Base-by-base conservation (phyloP, 1,140 invertebrate species). In the Teleopsis dalmanni region DNA sequence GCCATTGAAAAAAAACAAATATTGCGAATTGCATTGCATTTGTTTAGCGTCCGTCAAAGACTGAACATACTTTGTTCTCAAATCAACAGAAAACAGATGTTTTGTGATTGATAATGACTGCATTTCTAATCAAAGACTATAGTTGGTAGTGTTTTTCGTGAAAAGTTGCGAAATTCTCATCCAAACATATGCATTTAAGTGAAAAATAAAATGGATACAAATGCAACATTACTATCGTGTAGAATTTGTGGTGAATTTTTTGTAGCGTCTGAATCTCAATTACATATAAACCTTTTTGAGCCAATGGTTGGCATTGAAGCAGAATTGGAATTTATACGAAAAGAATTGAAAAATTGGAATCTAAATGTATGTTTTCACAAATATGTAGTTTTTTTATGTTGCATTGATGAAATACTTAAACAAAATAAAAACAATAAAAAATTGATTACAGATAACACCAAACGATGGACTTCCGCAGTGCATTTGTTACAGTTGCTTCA, bases 401-500 rank as follows among this genome's bases (percentile, higher is more conserved):
- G 8, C 33, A 25, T 46, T 46, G 26, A 36, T 33, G 25, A 23
- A 31, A 35, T 36, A 21, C 6, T 13, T 25, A 10, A 42, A 42
- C 13, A n/a, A 16, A 10, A 26, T n/a, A 42, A n/a, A 16, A 25
- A 27, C 22, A 21, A 13, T 38, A 4, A 34, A 7, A 23, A 14
- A 23, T 29, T 27, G 8, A 16, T 42, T 43, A 37, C 33, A 66
- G 61, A 66, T 67, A 23, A 50, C 53, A 25, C 52, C 54, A 4
- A 60, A 66, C 16, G 64, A 67, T 42, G 64, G 64, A 10, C 23
- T 67, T 40, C 64, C 64, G 4, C 64, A 67, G 16, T 57, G 62
- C 22, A 67, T 67, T 18, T 67, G 64, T 40, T 59, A 59, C 31
- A 58, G 66, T 42, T 67, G 64, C 40, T 67, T 67, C 40, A 55